These are phyloP conservation scores for Listronotus oregonensis DNA, from an alignment of 1,140 invertebrate genomes.

Conservation along the genomic window DNA sequence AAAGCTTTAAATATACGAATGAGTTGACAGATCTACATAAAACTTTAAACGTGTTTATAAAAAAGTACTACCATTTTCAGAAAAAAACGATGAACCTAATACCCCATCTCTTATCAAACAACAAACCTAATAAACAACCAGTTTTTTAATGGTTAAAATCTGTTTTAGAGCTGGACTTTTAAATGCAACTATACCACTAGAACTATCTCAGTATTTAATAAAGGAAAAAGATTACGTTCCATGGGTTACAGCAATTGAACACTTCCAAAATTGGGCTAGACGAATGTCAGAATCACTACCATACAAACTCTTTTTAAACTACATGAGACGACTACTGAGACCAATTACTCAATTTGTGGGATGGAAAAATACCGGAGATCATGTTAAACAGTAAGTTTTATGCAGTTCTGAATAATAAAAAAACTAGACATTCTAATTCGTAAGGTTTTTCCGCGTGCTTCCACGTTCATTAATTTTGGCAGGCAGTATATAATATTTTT, in stretches of 20 bases:
- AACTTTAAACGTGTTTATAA: no score
- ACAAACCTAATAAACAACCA: no score
- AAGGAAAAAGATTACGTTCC: constrained; percentile 76
- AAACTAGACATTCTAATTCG: neutral
- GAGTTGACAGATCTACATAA: no score
- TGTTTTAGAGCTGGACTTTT: constrained; percentile 70
- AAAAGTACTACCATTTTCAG: no score
- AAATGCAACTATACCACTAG: constrained; percentile 69
- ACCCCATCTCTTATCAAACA: no score
- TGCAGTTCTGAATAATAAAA: constrained; percentile 6
- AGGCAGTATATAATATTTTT: no score
- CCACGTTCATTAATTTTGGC: no score
- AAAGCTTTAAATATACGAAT: no score
- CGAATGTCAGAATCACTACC: constrained; percentile 69
- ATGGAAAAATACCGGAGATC: constrained; percentile 69
- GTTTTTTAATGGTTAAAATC: neutral
- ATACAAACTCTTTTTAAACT: constrained; percentile 68
- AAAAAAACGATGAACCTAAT: no score
- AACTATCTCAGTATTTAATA: constrained; percentile 71
- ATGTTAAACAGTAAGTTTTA: constrained; percentile 66
- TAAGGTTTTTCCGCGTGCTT: no score
- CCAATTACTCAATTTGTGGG: constrained; percentile 67
- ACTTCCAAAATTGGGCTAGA: constrained; percentile 70
- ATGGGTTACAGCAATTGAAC: constrained; percentile 73
- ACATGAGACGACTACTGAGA: constrained; percentile 64